Evolutionary conservation across 2,113 vertebrate species (phyloP).

Genomic region (Tamias sibiricus): DNA sequence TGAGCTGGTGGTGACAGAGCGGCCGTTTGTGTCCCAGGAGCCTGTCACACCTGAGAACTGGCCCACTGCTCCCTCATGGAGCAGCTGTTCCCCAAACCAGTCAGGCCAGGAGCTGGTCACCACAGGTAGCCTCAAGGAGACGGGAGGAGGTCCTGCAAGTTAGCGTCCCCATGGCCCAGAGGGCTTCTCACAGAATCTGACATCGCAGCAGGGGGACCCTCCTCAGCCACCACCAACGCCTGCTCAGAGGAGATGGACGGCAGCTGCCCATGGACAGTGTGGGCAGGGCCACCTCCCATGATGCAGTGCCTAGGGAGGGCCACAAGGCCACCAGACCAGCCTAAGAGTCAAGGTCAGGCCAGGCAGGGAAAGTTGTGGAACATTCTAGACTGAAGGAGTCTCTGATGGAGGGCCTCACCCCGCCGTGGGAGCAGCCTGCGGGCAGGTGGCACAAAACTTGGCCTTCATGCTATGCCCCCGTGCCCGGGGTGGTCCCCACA

Average conservation of each 20-base stretch:
- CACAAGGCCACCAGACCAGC: not conserved
- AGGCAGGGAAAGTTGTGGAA: not conserved
- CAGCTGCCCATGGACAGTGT: not conserved
- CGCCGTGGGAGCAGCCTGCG: too few relatives aligned
- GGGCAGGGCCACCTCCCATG: not conserved
- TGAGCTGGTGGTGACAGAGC: not conserved
- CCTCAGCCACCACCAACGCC: too few relatives aligned
- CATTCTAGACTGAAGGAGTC: not conserved
- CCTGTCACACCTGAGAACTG: not conserved
- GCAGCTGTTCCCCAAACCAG: not conserved
- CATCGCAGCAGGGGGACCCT: too few relatives aligned
- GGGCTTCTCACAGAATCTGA: not conserved
- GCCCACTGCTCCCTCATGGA: not conserved
- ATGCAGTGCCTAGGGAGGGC: not conserved
- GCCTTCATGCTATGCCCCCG: not conserved
- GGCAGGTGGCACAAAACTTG: not conserved
- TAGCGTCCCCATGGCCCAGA: too few relatives aligned
- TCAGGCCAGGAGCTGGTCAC: not conserved
- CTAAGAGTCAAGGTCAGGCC: not conserved
- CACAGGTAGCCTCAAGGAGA: too few relatives aligned
- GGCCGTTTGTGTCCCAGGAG: too few relatives aligned
- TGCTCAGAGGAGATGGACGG: not conserved
- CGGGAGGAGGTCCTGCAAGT: not conserved
- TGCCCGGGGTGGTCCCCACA: not conserved
- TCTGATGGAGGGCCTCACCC: not conserved